phyloP scores from a whole-genome alignment of 2,113 vertebrate species.

The Neotoma lepida region DNA sequence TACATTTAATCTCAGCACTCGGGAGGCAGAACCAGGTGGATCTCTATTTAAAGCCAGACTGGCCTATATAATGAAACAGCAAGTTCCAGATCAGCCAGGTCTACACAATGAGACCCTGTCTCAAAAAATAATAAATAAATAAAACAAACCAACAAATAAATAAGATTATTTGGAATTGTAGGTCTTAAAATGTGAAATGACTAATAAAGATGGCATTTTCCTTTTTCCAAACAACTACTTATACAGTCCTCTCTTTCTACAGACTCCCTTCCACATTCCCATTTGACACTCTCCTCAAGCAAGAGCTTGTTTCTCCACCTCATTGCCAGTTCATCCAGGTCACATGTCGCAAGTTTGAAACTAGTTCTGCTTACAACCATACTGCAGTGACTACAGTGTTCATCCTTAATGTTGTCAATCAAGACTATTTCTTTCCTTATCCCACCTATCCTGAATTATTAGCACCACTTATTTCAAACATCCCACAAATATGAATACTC shows the following conservation, averaged over 20 bases:
- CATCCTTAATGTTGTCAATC: neutral
- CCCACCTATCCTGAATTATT: neutral
- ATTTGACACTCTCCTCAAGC: neutral
- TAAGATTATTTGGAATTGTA: neutral
- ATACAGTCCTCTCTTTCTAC: neutral
- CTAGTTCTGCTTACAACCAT: neutral
- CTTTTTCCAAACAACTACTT: neutral
- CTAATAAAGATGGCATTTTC: neutral
- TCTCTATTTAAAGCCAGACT: neutral
- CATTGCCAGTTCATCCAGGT: neutral
- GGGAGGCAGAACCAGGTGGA: neutral
- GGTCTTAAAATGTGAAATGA: neutral
- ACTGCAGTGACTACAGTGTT: neutral
- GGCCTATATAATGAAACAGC: neutral
- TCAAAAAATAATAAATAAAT: neutral
- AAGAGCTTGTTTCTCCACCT: neutral
- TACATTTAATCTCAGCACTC: neutral
- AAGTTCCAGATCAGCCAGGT: neutral
- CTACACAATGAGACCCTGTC: neutral
- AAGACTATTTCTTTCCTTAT: neutral
- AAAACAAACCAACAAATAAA: neutral
- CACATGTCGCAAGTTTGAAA: neutral
- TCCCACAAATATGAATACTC: neutral
- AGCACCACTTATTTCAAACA: neutral
- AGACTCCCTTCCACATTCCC: neutral